These are phyloP conservation scores for Forbesichthys papilliferus DNA, from an alignment of 2,113 vertebrate genomes.

Conservation along the genomic window DNA sequence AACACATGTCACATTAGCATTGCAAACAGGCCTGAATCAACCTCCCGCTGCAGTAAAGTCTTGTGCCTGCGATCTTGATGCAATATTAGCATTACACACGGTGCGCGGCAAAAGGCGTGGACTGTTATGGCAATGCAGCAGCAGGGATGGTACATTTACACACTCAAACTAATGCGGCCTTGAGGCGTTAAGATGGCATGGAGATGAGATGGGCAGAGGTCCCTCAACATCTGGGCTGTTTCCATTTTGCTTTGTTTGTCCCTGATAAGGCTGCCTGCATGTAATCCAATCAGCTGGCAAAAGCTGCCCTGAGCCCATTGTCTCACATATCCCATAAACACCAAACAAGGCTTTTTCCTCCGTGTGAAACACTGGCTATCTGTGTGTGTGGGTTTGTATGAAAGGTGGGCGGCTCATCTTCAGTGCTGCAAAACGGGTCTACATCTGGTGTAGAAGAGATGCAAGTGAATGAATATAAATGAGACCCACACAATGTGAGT, in stretches of 20 bases:
- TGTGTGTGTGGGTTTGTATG: conserved; percentile 4
- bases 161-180: not conserved
- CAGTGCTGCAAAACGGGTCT: no score
- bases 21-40: conserved; percentile 18
- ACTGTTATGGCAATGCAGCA: not conserved
- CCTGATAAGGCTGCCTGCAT: conserved; percentile 1
- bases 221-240: not conserved
- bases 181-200: conserved; percentile 12
- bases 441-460: no score
- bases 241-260: conserved; percentile 27
- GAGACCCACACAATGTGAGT: not conserved
- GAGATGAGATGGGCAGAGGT: conserved; percentile 5
- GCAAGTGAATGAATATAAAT: no score
- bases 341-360: conserved; percentile 16
- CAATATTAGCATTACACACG: conserved; percentile 1
- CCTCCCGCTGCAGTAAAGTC: conserved; percentile 17
- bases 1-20: conserved; percentile 12
- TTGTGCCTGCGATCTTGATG: conserved; percentile 11
- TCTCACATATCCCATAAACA: conserved; percentile 26
- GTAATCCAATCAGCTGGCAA: conserved; percentile 15
- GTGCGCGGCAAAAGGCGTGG: conserved; percentile 13
- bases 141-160: conserved; percentile 8
- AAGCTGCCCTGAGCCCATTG: conserved; percentile 25
- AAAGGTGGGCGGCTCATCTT: not conserved
- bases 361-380: not conserved